Evolutionary conservation across 1,140 invertebrate genomes (phyloP).

Genomic region (Littorina saxatilis): DNA sequence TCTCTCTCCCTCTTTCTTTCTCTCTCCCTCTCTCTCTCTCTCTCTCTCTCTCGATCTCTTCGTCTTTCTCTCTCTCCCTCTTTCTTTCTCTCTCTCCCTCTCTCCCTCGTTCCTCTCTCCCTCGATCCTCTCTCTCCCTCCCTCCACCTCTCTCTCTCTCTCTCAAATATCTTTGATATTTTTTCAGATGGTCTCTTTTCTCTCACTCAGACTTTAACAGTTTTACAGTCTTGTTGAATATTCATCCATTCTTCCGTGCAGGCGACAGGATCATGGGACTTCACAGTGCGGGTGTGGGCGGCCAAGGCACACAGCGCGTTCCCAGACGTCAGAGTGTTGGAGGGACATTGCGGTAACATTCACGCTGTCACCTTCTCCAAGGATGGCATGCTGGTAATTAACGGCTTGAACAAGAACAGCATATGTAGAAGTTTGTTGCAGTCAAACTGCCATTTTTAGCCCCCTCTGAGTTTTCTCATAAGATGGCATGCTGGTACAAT

Average conservation of each 20-base stretch:
- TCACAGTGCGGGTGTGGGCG: constrained; percentile 54
- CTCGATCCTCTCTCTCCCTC: not conserved
- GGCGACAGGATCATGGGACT: constrained; percentile 75
- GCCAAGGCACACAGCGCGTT: not conserved
- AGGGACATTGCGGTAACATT: constrained; percentile 71
- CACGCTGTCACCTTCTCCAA: constrained; percentile 72
- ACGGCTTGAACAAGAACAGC: too few relatives aligned
- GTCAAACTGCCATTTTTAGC: too few relatives aligned
- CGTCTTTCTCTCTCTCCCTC: not conserved
- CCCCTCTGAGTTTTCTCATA: too few relatives aligned
- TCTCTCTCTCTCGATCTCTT: not conserved
- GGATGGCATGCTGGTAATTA: constrained; percentile 73
- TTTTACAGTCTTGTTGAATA: not conserved
- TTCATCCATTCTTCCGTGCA: constrained; percentile 33
- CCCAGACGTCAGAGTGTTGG: constrained; percentile 51
- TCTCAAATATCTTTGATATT: not conserved
- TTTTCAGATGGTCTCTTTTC: not conserved
- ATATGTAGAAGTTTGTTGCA: too few relatives aligned
- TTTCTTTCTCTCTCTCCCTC: constrained; percentile 8
- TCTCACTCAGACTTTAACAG: too few relatives aligned
- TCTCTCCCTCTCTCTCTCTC: constrained; percentile 46
- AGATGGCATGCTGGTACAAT: too few relatives aligned
- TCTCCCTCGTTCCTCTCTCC: not conserved
- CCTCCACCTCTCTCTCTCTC: not conserved
- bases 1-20: constrained; percentile 4